A percentile compares a stretch with the other conserved stretches of the same genome.
Evolutionary conservation across 2,888 invertebrate species (phyloP).

Genomic region (Actias luna): DNA sequence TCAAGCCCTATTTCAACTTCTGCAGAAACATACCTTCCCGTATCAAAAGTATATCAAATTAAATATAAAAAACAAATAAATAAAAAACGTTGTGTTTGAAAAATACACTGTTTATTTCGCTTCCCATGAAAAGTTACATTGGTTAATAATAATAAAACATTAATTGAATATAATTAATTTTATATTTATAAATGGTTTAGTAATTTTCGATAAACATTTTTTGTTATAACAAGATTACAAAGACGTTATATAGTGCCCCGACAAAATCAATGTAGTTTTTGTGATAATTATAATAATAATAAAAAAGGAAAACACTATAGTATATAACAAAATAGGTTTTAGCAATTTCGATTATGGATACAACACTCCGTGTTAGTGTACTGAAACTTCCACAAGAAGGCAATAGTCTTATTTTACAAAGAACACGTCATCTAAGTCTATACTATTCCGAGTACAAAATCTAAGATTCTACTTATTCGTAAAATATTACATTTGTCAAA

Average conservation of each 20-base stretch:
- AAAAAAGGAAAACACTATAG: constrained; percentile 13
- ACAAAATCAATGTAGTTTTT: neutral
- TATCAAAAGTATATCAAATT: no score
- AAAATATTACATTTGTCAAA: constrained; percentile 19
- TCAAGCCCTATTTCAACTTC: neutral
- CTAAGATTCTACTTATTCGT: constrained; percentile 29
- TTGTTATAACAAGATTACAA: neutral
- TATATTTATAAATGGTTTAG: neutral
- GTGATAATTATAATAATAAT: constrained; percentile 6
- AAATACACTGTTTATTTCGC: constrained; percentile 33
- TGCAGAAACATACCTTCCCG: no score
- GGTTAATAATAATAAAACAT: constrained; percentile 15
- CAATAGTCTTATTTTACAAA: constrained; percentile 38
- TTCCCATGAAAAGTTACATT: constrained; percentile 15
- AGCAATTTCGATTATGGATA: neutral
- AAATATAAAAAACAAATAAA: neutral
- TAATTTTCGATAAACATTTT: neutral
- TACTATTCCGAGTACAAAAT: constrained; percentile 39
- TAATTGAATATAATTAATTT: constrained; percentile 15
- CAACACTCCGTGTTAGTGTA: neutral
- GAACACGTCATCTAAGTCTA: constrained; percentile 40
- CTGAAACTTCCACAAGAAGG: constrained; percentile 28
- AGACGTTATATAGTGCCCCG: constrained; percentile 2
- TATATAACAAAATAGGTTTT: constrained; percentile 8
- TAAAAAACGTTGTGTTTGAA: constrained; percentile 22